Conservation (phyloP, 1,140 invertebrate species). For the Phymorhynchus buccinoides region DNA sequence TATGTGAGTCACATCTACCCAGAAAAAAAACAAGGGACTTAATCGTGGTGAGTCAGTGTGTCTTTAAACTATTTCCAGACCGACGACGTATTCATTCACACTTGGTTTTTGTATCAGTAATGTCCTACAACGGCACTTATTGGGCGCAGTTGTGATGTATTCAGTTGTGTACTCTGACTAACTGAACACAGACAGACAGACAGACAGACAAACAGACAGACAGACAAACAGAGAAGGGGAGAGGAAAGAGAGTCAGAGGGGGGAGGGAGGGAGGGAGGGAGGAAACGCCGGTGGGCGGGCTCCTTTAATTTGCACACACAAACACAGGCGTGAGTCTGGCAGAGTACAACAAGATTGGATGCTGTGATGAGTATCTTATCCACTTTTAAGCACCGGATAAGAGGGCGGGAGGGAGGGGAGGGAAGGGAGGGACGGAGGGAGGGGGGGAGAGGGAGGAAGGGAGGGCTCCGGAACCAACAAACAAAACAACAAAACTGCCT, state of each 20-base stretch:
- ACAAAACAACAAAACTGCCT: background rate
- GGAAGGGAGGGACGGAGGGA: background rate
- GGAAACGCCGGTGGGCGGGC: background rate
- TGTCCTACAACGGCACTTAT: no score
- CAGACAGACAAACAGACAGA: background rate
- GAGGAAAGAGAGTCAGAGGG: background rate
- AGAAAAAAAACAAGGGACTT: no score
- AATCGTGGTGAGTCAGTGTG: no score
- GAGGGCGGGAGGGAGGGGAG: background rate
- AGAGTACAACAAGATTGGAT: background rate
- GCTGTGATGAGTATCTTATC: background rate
- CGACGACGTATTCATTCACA: no score
- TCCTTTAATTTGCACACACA: background rate
- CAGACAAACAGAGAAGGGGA: constrained; percentile 7
- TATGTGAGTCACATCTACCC: no score
- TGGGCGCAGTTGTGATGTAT: no score
- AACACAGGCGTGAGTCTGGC: background rate
- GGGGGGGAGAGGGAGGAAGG: background rate
- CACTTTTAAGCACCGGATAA: constrained; percentile 4
- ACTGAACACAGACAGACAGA: background rate
- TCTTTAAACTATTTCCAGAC: no score
- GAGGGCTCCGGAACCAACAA: background rate
- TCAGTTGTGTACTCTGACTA: no score
- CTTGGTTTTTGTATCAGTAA: no score
- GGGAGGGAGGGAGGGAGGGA: background rate